Conservation (phyloP, 2,888 invertebrate species). For the Cosmopolites sordidus region DNA sequence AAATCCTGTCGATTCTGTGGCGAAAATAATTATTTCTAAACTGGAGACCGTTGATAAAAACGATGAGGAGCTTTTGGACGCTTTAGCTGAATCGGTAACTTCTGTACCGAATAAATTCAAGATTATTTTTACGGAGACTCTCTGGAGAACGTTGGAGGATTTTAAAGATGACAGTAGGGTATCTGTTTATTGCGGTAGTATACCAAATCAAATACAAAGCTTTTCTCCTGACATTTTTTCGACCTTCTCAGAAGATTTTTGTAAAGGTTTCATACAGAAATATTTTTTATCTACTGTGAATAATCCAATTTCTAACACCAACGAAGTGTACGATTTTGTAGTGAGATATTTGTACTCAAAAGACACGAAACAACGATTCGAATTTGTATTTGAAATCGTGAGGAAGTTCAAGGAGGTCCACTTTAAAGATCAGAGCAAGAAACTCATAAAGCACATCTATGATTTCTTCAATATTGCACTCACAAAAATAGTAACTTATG, state of each 20-base stretch:
- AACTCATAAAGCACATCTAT: neutral
- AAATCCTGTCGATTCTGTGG: constrained; percentile 26
- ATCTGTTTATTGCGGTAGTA: neutral
- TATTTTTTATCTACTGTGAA: constrained; percentile 5
- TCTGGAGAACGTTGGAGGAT: constrained; percentile 27
- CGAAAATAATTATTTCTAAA: constrained; percentile 23
- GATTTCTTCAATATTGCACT: constrained; percentile 6
- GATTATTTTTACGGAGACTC: constrained; percentile 20
- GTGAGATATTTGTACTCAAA: constrained; percentile 8
- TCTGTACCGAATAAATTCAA: constrained; percentile 25
- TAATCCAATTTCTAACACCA: too few relatives aligned
- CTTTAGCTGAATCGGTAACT: constrained; percentile 9
- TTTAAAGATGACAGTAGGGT: constrained; percentile 20
- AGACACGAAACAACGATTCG: constrained; percentile 3
- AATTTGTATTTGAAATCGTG: constrained; percentile 8
- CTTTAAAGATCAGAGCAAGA: neutral
- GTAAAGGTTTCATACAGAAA: neutral
- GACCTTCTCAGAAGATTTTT: constrained; percentile 4
- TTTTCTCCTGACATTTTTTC: neutral
- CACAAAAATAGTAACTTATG: neutral
- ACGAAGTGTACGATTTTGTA: constrained; percentile 4
- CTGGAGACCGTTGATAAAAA: constrained; percentile 26
- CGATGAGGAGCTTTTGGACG: constrained; percentile 27
- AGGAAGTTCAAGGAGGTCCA: neutral
- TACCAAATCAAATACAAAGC: too few relatives aligned